Evolutionary conservation across 2,113 vertebrate genomes (phyloP), one percentile per base, ranked within the genome.

Genomic region (Galemys pyrenaicus): DNA sequence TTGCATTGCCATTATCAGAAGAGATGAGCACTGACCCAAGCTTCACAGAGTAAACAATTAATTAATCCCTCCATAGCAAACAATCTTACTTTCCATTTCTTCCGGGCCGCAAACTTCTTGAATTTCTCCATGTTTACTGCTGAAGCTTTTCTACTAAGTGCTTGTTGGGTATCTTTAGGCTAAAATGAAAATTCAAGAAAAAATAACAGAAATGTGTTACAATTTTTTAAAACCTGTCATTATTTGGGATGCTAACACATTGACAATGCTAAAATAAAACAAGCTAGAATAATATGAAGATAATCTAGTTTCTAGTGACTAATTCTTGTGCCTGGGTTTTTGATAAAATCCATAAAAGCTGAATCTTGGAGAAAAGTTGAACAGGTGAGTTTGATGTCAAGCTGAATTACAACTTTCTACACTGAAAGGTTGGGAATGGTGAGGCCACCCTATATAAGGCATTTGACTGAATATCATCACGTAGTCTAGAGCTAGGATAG

Each of bases 111-210:
- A 80, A 99, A 99, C 98, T 99, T 99, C 94, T 99, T 99, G 96
- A 99, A 99, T 97, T 99, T 99, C 78, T 99, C 99, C 99, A 99
- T 99, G 97, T 99, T 99, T 90, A 99, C 99, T 15, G 99, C 99
- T 0, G 99, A 99, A 84, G 99, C 99, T 98, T 99, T 99, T 95
- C 99, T 99, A 93, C 99, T 99, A 90, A 99, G 98, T 17, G 99
- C 99, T 95, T 99, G 99, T 70, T 99, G 99, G 3, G 99, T 99
- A 98, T 99, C 99, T 98, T 99, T 99, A 94, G 99, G 99, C 99
- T 99, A 97, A 44, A 80, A 58, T 30, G 73, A 81, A 96, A 95
- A 32, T 87, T 37, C 51, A 89, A 94, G 56, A 81, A 46, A 71
- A 39, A 83, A 77, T 62, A 24, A 87, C 1, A 81, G 62, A 82